phyloP scores from a whole-genome alignment of 2,888 invertebrate species.

The Flexamia atlantica region DNA sequence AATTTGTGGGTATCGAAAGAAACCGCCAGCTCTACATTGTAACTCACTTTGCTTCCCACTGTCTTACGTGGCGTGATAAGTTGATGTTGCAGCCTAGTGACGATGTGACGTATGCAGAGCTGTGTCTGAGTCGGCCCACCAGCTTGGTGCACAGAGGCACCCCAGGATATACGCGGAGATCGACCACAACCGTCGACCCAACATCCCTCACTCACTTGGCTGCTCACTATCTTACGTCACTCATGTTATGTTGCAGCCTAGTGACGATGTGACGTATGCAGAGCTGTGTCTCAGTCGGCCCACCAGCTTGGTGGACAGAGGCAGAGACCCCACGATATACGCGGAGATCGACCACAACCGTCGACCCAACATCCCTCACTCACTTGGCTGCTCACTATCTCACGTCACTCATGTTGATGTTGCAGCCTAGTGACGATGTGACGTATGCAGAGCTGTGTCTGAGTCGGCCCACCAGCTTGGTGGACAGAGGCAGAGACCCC shows the following conservation, averaged over 20 bases:
- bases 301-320: conserved; percentile 76
- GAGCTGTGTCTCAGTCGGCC: conserved; percentile 79
- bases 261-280: conserved; percentile 81
- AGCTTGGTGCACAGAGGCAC: conserved; percentile 78
- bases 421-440: conserved; percentile 76
- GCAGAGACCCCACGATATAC: conserved; percentile 84
- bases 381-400: conserved; percentile 53
- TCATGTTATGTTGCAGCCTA: conserved; percentile 68
- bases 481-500: conserved; percentile 79
- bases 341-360: conserved; percentile 86
- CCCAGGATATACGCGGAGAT: conserved; percentile 87
- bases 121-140: conserved; percentile 78
- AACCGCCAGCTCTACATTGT: conserved; percentile 74
- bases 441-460: conserved; percentile 81
- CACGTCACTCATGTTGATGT: conserved; percentile 6
- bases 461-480: conserved; percentile 77
- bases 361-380: conserved; percentile 68
- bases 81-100: conserved; percentile 72
- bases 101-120: conserved; percentile 81
- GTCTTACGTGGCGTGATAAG: no score
- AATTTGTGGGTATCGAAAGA: conserved; percentile 87
- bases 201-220: conserved; percentile 62
- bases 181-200: conserved; percentile 79
- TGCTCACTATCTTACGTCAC: conserved; percentile 54
- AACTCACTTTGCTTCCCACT: conserved; percentile 62